Conservation (phyloP, 2,797 vertebrate genomes). For the Sebastes hubbsi region DNA sequence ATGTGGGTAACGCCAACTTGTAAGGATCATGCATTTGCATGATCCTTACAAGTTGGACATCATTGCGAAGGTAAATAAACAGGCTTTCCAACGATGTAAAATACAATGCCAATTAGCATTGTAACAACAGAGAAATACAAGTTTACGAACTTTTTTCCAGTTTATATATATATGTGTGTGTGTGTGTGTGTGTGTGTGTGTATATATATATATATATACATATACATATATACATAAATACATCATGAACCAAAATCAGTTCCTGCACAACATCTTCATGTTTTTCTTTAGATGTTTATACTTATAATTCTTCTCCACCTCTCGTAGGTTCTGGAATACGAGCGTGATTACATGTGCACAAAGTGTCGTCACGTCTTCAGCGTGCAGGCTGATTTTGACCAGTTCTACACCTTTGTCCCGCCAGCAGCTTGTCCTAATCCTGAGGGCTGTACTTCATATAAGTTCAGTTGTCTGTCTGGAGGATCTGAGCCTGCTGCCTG, state of each 20-base stretch:
- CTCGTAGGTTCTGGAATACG: slow-evolving; percentile 88
- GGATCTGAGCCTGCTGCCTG: slow-evolving; percentile 84
- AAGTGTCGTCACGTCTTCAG: slow-evolving; percentile 91
- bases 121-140: too few relatives aligned
- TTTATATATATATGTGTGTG: too few relatives aligned
- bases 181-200: too few relatives aligned
- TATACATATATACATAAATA: too few relatives aligned
- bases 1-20: too few relatives aligned
- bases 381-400: slow-evolving; percentile 89
- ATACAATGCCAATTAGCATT: too few relatives aligned
- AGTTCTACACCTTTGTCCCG: slow-evolving; percentile 86
- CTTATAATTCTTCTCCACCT: background rate
- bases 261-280: background rate
- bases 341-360: slow-evolving; percentile 92
- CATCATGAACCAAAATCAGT: background rate
- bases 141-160: too few relatives aligned
- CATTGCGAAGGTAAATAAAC: too few relatives aligned
- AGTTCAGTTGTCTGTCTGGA: slow-evolving; percentile 89
- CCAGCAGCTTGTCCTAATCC: slow-evolving; percentile 85
- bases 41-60: too few relatives aligned
- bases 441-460: slow-evolving; percentile 87
- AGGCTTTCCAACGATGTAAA: too few relatives aligned
- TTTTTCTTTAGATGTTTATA: background rate
- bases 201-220: too few relatives aligned
- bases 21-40: too few relatives aligned